These are phyloP conservation scores for Lophura nycthemera DNA, from an alignment of 2,113 vertebrate genomes.

Conservation along the genomic window DNA sequence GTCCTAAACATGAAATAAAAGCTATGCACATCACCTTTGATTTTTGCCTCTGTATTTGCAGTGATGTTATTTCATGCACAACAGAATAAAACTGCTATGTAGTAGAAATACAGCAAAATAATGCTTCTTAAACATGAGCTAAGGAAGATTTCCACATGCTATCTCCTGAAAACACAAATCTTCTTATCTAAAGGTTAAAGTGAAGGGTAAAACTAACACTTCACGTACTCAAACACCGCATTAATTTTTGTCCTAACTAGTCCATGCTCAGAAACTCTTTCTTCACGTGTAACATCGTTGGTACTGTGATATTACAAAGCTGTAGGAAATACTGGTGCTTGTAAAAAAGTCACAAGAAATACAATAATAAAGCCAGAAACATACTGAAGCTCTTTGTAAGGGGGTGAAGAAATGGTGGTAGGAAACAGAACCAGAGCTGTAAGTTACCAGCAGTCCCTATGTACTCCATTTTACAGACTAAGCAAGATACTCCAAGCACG, in stretches of 20 bases:
- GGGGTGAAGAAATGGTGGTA: neutral
- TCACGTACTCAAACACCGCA: fast-evolving
- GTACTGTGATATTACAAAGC: neutral
- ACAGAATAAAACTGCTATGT: fast-evolving
- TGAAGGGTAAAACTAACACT: neutral
- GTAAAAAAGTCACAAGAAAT: neutral
- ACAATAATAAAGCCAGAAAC: neutral
- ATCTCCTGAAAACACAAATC: neutral
- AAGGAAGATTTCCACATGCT: fast-evolving
- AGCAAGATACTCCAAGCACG: neutral
- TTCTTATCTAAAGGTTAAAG: neutral
- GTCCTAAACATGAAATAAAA: fast-evolving
- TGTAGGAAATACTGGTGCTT: neutral
- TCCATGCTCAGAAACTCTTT: neutral
- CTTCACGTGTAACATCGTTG: neutral
- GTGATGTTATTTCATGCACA: neutral
- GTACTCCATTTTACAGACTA: neutral
- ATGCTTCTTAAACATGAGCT: fast-evolving
- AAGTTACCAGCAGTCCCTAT: neutral
- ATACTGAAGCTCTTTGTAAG: neutral
- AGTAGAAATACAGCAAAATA: fast-evolving
- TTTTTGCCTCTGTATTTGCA: neutral
- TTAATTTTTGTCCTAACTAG: neutral
- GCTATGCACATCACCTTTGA: fast-evolving
- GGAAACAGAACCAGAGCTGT: neutral